These are phyloP conservation scores for Crepidodera aurea DNA, from an alignment of 2,888 invertebrate genomes.

Conservation along the genomic window DNA sequence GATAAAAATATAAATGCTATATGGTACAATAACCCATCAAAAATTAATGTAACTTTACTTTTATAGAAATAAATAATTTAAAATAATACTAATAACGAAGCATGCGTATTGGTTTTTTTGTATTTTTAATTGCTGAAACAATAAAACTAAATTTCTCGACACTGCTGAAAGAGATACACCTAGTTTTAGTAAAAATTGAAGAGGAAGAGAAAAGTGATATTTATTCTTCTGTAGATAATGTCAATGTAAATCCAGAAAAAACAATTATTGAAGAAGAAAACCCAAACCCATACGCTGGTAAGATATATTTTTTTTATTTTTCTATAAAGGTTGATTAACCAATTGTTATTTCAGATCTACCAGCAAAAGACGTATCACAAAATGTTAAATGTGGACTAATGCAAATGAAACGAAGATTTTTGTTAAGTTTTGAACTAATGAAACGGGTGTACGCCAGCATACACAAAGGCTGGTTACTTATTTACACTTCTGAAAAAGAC, in stretches of 20 bases:
- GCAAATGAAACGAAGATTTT: constrained; percentile 45
- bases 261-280: constrained; percentile 20
- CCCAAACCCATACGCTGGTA: constrained; percentile 37
- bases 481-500: constrained; percentile 48
- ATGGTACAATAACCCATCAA: no score
- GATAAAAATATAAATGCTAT: no score
- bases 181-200: constrained; percentile 31
- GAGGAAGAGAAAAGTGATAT: constrained; percentile 32
- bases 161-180: neutral
- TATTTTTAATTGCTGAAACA: neutral
- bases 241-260: constrained; percentile 13
- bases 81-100: neutral
- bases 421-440: constrained; percentile 46
- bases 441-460: constrained; percentile 48
- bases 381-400: constrained; percentile 47
- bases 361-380: constrained; percentile 43
- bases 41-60: no score
- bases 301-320: neutral
- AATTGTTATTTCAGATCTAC: constrained; percentile 41
- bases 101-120: neutral
- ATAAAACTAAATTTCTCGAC: neutral
- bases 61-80: neutral
- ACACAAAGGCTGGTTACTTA: constrained; percentile 47
- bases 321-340: no score
- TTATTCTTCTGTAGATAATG: constrained; percentile 41